These are phyloP conservation scores for Lerista edwardsae DNA, from an alignment of 2,797 vertebrate species.

Conservation along the genomic window DNA sequence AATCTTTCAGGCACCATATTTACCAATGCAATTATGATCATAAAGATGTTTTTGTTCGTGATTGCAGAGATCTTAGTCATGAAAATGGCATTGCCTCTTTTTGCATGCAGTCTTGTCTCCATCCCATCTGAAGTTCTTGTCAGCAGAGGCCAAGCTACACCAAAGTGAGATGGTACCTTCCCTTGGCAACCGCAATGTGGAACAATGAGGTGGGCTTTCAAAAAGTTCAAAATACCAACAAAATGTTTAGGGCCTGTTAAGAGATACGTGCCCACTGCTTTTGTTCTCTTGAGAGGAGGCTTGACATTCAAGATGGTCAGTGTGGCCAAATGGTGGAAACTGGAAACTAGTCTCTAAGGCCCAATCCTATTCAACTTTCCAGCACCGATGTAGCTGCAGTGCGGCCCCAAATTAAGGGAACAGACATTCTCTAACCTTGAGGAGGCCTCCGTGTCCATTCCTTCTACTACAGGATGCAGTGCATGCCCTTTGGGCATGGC, in stretches of 20 bases:
- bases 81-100: not conserved
- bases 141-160: not conserved
- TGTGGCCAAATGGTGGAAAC: not conserved
- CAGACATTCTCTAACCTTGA: no score
- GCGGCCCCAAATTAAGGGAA: no score
- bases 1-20: not conserved
- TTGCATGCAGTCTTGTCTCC: not conserved
- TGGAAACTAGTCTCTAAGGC: not conserved
- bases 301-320: not conserved
- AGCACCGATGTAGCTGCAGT: no score
- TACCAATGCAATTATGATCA: not conserved
- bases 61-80: not conserved
- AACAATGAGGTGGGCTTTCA: not conserved
- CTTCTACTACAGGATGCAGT: no score
- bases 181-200: not conserved
- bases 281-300: not conserved
- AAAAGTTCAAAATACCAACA: not conserved
- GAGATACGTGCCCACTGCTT: no score
- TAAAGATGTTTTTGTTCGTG: not conserved
- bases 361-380: no score
- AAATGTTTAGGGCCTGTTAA: no score
- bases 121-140: not conserved
- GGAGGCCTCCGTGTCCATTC: no score
- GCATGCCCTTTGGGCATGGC: no score
- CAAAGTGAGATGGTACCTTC: no score